Percentiles rank a stretch among this genome's conserved stretches.
These are phyloP conservation scores for Conopomorpha cramerella DNA, from an alignment of 1,140 invertebrate genomes.

Conservation along the genomic window DNA sequence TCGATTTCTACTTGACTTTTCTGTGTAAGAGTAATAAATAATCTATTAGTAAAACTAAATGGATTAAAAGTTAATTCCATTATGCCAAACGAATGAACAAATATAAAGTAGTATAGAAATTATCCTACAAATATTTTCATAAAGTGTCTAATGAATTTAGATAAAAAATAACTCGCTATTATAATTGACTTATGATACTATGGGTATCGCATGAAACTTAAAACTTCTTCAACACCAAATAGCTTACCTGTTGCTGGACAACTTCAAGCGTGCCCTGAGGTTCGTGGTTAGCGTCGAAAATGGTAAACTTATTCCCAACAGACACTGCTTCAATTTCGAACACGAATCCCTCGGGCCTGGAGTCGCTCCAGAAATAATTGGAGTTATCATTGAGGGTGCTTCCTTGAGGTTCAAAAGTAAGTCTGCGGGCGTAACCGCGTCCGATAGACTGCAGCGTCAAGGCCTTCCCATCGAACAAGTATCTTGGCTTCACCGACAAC, in stretches of 20 bases:
- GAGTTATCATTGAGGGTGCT: slow-evolving; percentile 69
- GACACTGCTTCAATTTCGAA: slow-evolving; percentile 73
- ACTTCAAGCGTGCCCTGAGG: slow-evolving; percentile 67
- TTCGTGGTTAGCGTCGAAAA: slow-evolving; percentile 67
- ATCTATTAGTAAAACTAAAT: too few relatives aligned
- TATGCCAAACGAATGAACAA: too few relatives aligned
- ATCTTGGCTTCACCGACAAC: slow-evolving; percentile 48
- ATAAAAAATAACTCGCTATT: too few relatives aligned
- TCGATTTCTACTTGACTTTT: slow-evolving; percentile 53
- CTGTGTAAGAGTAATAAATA: slow-evolving; percentile 17
- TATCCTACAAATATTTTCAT: too few relatives aligned
- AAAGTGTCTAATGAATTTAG: too few relatives aligned
- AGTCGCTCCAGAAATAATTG: slow-evolving; percentile 81
- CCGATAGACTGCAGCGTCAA: slow-evolving; percentile 71
- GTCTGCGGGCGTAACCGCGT: slow-evolving; percentile 72
- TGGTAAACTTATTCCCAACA: slow-evolving; percentile 72
- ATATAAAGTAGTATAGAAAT: too few relatives aligned
- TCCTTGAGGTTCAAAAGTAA: slow-evolving; percentile 71
- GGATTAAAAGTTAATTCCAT: too few relatives aligned
- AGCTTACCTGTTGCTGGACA: slow-evolving; percentile 63
- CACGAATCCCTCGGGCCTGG: slow-evolving; percentile 70
- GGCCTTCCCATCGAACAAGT: slow-evolving; percentile 67
- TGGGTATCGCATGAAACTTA: too few relatives aligned
- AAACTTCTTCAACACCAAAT: too few relatives aligned
- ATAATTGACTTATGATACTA: too few relatives aligned